Percentiles rank a stretch among this genome's conserved stretches.
Evolutionary conservation across 2,797 vertebrate genomes (phyloP).

Genomic region (Sciaenops ocellatus): DNA sequence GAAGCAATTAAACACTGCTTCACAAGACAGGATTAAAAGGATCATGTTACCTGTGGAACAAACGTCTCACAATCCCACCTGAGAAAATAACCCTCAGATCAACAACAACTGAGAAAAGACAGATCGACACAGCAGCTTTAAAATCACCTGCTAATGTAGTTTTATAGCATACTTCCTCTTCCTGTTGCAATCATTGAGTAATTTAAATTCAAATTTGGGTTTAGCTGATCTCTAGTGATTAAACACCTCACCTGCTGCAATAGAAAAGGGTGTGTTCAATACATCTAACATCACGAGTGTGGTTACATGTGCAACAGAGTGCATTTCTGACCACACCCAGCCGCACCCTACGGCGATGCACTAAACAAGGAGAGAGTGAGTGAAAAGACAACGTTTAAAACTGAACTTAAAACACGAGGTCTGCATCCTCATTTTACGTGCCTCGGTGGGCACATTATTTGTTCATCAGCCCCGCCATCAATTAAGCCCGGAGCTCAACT

Average conservation of each 20-base stretch:
- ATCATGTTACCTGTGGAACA: conserved; percentile 69
- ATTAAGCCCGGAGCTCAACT: conserved; percentile 54
- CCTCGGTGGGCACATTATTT: conserved; percentile 61
- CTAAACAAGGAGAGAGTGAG: not conserved
- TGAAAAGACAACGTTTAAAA: not conserved
- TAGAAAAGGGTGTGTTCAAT: conserved; percentile 6
- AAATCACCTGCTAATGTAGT: not conserved
- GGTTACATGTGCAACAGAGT: not conserved
- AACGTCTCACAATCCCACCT: conserved; percentile 40
- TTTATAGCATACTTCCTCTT: not conserved
- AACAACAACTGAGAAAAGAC: conserved; percentile 18
- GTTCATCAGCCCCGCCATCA: conserved; percentile 44
- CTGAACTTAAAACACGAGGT: conserved; percentile 8
- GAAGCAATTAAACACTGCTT: conserved; percentile 68
- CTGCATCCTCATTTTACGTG: conserved; percentile 25
- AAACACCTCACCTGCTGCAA: conserved; percentile 3
- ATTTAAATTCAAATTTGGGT: not conserved
- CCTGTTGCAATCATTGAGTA: not conserved
- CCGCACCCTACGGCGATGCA: not conserved
- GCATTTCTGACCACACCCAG: conserved; percentile 21
- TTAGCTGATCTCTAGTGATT: not conserved
- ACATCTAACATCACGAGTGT: conserved; percentile 3
- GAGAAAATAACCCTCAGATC: conserved; percentile 42
- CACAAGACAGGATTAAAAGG: conserved; percentile 64
- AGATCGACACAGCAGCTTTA: conserved; percentile 7